Evolutionary conservation across 1,140 invertebrate genomes (phyloP).

Genomic region (Oedothorax gibbosus): DNA sequence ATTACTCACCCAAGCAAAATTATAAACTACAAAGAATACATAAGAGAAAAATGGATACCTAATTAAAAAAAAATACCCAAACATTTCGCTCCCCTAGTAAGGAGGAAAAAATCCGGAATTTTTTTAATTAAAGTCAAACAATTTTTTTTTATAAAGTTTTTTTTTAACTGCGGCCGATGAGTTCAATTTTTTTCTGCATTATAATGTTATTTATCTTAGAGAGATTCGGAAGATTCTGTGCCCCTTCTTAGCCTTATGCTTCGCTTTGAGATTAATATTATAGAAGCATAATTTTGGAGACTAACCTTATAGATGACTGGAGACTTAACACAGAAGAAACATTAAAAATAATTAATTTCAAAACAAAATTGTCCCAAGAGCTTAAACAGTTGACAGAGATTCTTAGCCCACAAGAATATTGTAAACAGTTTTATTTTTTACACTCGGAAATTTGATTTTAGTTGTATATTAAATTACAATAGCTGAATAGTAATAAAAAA

Average conservation of each 20-base stretch:
- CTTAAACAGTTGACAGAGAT: too few relatives aligned
- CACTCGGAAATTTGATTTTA: too few relatives aligned
- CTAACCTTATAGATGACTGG: too few relatives aligned
- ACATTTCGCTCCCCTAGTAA: conserved; percentile 5
- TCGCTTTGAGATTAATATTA: conserved; percentile 26
- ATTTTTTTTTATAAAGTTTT: conserved; percentile 10
- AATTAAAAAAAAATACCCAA: conserved; percentile 31
- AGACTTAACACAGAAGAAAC: too few relatives aligned
- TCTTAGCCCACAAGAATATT: too few relatives aligned
- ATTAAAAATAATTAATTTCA: too few relatives aligned
- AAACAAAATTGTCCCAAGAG: too few relatives aligned
- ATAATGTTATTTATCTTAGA: conserved; percentile 55
- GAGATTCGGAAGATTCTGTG: conserved; percentile 18
- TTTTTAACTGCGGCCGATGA: conserved; percentile 1
- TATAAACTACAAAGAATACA: conserved; percentile 47
- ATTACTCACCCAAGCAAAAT: conserved; percentile 28
- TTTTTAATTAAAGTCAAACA: conserved; percentile 59
- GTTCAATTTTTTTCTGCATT: conserved; percentile 18
- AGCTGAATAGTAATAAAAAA: too few relatives aligned
- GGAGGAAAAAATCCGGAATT: conserved; percentile 42
- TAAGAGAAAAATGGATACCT: conserved; percentile 45
- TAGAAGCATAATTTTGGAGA: too few relatives aligned
- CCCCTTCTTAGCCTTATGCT: background rate
- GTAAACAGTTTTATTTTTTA: too few relatives aligned
- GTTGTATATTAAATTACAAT: too few relatives aligned